A percentile compares a stretch with the other conserved stretches of the same genome.
phyloP scores from a whole-genome alignment of 2,888 invertebrate species.

The Lydus trimaculatus region DNA sequence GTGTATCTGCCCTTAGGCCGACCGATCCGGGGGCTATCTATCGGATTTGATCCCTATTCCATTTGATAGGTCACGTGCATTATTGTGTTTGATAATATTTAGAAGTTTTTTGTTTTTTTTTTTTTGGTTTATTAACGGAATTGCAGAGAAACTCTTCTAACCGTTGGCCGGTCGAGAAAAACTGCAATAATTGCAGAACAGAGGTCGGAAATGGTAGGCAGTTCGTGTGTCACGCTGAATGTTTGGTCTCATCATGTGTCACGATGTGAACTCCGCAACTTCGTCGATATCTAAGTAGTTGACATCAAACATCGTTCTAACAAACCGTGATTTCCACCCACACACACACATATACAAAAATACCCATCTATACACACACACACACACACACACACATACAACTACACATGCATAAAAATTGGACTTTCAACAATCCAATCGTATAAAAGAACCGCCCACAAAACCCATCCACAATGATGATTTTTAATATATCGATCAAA shows the following conservation, averaged over 20 bases:
- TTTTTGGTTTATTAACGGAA: neutral
- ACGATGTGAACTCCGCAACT: conserved; percentile 55
- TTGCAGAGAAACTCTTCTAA: conserved; percentile 8
- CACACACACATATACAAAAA: conserved; percentile 36
- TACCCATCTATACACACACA: no score
- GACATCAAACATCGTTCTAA: conserved; percentile 55
- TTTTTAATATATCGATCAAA: neutral
- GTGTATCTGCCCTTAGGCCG: neutral
- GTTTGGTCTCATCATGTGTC: conserved; percentile 57
- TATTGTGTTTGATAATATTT: neutral
- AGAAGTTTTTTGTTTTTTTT: neutral
- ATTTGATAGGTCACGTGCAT: conserved; percentile 10
- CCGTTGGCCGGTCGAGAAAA: conserved; percentile 26
- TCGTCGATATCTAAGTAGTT: conserved; percentile 52
- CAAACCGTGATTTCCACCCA: conserved; percentile 54
- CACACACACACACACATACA: conserved; percentile 35
- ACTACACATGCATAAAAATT: conserved; percentile 12
- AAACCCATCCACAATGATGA: neutral
- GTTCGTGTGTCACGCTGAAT: conserved; percentile 56
- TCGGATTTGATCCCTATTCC: neutral
- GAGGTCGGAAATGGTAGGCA: conserved; percentile 47
- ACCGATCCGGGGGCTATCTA: neutral
- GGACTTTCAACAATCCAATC: neutral
- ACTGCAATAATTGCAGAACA: conserved; percentile 38
- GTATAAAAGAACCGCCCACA: neutral